Evolutionary conservation across 2,113 vertebrate species (phyloP), one percentile per base, ranked within the genome.

Genomic region (Indri indri): DNA sequence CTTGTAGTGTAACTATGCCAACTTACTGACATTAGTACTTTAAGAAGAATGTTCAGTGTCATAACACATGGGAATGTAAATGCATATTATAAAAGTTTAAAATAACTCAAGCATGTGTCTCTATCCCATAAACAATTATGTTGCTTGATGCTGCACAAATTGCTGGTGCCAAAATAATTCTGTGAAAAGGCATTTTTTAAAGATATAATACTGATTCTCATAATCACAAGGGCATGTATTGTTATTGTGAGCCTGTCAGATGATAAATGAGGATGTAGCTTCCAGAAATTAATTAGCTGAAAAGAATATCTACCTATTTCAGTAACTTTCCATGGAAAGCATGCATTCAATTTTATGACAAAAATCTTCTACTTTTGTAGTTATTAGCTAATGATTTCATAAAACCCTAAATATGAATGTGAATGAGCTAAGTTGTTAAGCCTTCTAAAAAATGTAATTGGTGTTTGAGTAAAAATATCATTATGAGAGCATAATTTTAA

Each of bases 211-310:
- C 7, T 57, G 61, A 81, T 25, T 86, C 25, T 91, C 10, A 66
- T 74, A 54, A 95, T 96, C 82, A 91, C 22, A 82, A 88, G 61
- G 80, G 22, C 54, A 91, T 86, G 22, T 59, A 95, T 68, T 96
- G 14, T 68, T 97, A 94, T 95, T 96, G 52, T 96, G 73, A 93
- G 34, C 14, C 57, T 94, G 82, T 94, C 73, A 82, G 47, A 96
- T 96, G 92, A 93, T 96, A 93, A 97, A 91, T 96, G 97, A 96
- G 59, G 32, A 93, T 94, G 23, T 12, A 88, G 40, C 45, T 84
- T 76, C 25, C 70, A 91, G 86, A 95, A 97, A 93, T 95, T 94
- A 95, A 96, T 97, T 96, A 95, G 20, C 52, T 91, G 40, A 86
- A 79, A 77, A 73, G n/a, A 95, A 37, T 92, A 65, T 84, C 52